These are phyloP conservation scores for Amniataba percoides DNA, from an alignment of 2,797 vertebrate genomes.

Conservation along the genomic window DNA sequence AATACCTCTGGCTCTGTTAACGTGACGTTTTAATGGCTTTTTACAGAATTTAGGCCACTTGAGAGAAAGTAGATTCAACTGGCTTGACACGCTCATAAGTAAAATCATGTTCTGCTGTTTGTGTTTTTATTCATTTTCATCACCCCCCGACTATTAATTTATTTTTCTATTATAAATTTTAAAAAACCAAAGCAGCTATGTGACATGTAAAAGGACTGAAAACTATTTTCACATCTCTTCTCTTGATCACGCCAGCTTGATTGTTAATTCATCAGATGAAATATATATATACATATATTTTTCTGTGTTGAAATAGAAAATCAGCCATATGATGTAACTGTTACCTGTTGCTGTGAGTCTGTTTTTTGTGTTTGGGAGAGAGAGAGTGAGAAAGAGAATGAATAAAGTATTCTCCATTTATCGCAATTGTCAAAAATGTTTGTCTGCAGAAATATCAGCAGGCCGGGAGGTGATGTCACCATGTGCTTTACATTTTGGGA, in stretches of 20 bases:
- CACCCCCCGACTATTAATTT: not conserved
- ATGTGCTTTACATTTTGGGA: conserved; percentile 20
- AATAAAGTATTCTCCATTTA: conserved; percentile 7
- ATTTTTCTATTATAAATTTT: conserved; percentile 7
- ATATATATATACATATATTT: too few species aligned
- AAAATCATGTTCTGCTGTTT: conserved; percentile 1
- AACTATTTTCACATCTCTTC: not conserved
- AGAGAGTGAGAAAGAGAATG: not conserved
- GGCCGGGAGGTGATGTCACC: conserved; percentile 2
- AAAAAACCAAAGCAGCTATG: too few species aligned
- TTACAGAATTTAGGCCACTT: conserved; percentile 1
- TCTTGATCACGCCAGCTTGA: not conserved
- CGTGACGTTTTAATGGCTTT: conserved; percentile 42
- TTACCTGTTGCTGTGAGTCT: conserved; percentile 3
- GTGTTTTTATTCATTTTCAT: not conserved
- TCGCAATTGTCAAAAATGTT: not conserved
- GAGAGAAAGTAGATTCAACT: not conserved
- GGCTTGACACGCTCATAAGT: conserved; percentile 9
- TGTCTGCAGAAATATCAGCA: conserved; percentile 11
- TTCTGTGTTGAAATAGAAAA: conserved; percentile 18
- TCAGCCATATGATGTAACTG: conserved; percentile 12
- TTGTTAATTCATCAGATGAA: conserved; percentile 15
- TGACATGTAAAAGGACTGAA: not conserved
- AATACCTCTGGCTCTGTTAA: conserved; percentile 35
- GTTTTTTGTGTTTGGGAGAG: not conserved